Conservation (phyloP, 2,113 vertebrate genomes). For the Mirza zaza region DNA sequence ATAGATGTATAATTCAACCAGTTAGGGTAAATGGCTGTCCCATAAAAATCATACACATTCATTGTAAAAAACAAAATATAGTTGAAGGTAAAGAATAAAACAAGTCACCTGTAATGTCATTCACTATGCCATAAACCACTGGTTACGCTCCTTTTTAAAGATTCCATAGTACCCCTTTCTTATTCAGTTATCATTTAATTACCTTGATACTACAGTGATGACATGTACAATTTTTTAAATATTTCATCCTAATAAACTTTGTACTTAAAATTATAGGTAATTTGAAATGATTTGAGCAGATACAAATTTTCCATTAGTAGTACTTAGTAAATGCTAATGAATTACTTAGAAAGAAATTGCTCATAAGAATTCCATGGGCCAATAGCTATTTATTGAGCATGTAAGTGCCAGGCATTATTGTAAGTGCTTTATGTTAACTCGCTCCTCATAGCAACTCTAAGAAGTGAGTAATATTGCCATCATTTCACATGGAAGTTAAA, state of each 20-base stretch:
- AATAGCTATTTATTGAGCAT: not conserved
- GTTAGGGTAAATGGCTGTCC: not conserved
- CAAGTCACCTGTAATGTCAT: not conserved
- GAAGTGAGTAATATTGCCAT: not conserved
- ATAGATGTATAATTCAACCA: not conserved
- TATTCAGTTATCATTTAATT: not conserved
- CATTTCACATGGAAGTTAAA: not conserved
- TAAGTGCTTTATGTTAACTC: not conserved
- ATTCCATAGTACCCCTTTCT: not conserved
- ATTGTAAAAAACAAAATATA: constrained; percentile 36
- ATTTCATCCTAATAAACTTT: not conserved
- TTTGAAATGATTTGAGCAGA: constrained; percentile 6
- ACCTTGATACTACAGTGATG: not conserved
- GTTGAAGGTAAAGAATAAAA: not conserved
- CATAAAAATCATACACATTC: not conserved
- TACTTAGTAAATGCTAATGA: not conserved
- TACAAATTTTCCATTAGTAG: not conserved
- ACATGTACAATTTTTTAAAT: not conserved
- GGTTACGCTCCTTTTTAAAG: not conserved
- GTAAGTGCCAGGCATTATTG: not conserved
- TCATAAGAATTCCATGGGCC: not conserved
- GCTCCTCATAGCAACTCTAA: not conserved
- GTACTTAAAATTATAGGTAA: constrained; percentile 34
- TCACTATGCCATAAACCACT: not conserved
- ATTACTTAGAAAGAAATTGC: not conserved